phyloP scores from a whole-genome alignment of 37 sponge, comb jelly and placozoan species.

The Ianthella basta region DNA sequence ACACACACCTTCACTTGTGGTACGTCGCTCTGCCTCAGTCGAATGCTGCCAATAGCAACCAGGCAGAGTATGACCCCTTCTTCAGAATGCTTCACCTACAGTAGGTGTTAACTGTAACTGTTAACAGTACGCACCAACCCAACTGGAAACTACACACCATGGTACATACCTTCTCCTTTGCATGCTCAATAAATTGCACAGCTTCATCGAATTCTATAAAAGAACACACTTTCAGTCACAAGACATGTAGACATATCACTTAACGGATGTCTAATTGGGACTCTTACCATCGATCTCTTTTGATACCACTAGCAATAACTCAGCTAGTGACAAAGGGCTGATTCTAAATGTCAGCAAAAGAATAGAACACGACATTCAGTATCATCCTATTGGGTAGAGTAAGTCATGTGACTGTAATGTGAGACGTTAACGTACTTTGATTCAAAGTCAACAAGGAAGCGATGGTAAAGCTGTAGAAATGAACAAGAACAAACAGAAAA shows the following conservation, averaged over 20 bases:
- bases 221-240: background rate
- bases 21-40: slow-evolving; percentile 29
- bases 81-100: slow-evolving; percentile 60
- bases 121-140: background rate
- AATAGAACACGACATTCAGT: background rate
- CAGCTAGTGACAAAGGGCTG: slow-evolving; percentile 72
- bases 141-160: background rate
- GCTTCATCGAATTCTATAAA: slow-evolving; percentile 39
- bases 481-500: background rate
- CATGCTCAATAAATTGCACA: slow-evolving; percentile 46
- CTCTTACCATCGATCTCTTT: slow-evolving; percentile 53
- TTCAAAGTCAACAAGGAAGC: slow-evolving; percentile 73
- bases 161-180: slow-evolving; percentile 37
- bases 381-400: background rate
- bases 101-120: background rate
- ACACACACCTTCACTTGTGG: slow-evolving; percentile 71
- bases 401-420: background rate
- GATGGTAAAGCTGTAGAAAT: slow-evolving; percentile 56
- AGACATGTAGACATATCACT: slow-evolving; percentile 4
- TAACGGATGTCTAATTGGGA: background rate
- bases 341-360: slow-evolving; percentile 39
- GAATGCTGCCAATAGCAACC: slow-evolving; percentile 59
- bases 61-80: slow-evolving; percentile 72
- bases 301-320: slow-evolving; percentile 49
- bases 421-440: slow-evolving; percentile 66